These are phyloP conservation scores for Orchestes rusci DNA, from an alignment of 2,888 invertebrate species.

Conservation along the genomic window DNA sequence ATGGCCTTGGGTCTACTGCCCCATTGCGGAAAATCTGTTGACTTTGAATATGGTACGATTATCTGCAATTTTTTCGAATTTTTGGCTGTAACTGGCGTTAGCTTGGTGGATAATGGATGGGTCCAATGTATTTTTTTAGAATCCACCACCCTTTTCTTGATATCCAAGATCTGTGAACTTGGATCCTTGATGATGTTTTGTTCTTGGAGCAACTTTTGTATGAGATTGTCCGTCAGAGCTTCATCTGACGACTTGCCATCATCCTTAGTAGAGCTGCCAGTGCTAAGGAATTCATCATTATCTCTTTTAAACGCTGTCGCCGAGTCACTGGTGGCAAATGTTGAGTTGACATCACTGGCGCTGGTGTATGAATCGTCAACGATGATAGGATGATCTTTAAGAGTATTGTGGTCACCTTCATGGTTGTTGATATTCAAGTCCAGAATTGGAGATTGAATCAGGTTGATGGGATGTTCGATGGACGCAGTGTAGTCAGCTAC, in stretches of 20 bases:
- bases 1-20: constrained; percentile 3
- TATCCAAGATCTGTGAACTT: constrained; percentile 16
- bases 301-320: constrained; percentile 27
- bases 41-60: constrained; percentile 71
- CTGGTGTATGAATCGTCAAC: constrained; percentile 50
- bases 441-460: constrained; percentile 62
- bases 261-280: constrained; percentile 17
- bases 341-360: constrained; percentile 37
- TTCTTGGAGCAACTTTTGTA: constrained; percentile 36
- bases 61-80: constrained; percentile 66
- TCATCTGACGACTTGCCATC: constrained; percentile 11
- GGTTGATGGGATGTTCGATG: constrained; percentile 64
- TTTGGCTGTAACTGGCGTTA: constrained; percentile 33
- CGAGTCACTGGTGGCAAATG: constrained; percentile 25
- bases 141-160: constrained; percentile 18
- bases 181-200: constrained; percentile 25
- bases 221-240: constrained; percentile 38
- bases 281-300: constrained; percentile 29
- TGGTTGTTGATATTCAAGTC: constrained; percentile 46
- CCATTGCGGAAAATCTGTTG: constrained; percentile 28
- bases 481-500: constrained; percentile 62
- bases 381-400: constrained; percentile 42
- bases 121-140: constrained; percentile 25
- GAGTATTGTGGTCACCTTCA: constrained; percentile 14
- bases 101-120: neutral